phyloP scores from a whole-genome alignment of 92 coral and sea anemone genomes.

The Diadumene lineata region DNA sequence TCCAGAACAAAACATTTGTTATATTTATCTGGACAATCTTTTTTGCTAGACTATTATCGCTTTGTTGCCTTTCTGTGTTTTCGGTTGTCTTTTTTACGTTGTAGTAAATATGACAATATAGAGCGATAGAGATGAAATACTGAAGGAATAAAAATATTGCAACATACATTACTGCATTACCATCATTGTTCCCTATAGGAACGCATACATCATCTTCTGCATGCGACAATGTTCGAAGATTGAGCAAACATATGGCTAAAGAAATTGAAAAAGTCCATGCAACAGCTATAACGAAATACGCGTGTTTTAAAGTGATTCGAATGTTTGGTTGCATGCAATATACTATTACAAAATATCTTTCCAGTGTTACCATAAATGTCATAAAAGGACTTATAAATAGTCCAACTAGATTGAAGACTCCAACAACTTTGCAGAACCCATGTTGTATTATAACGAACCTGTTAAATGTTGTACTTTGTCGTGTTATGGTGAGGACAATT shows the following conservation, averaged over 20 bases:
- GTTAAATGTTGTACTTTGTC: not conserved
- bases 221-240: not conserved
- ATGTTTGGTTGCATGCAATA: slow-evolving; percentile 8
- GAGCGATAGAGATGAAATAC: not conserved
- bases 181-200: not conserved
- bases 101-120: slow-evolving; percentile 14
- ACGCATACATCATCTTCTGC: not conserved
- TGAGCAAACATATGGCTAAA: not conserved
- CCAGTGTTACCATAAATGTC: slow-evolving; percentile 14
- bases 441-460: not conserved
- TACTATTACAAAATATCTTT: slow-evolving; percentile 15
- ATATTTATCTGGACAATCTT: slow-evolving; percentile 25
- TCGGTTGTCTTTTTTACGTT: slow-evolving; percentile 12
- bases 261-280: not conserved
- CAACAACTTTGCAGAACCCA: slow-evolving; percentile 9
- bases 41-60: slow-evolving; percentile 36
- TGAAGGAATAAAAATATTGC: not conserved
- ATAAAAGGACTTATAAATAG: not conserved
- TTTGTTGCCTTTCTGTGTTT: slow-evolving; percentile 2
- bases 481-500: slow-evolving; percentile 6
- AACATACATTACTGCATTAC: not conserved
- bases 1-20: slow-evolving; percentile 40
- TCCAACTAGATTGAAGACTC: not conserved
- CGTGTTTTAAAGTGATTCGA: slow-evolving; percentile 5
- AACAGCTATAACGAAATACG: not conserved